Evolutionary conservation across 92 coral and sea anemone species (phyloP), one percentile per base, ranked within the genome.

Genomic region (Palythoa grandiflora): DNA sequence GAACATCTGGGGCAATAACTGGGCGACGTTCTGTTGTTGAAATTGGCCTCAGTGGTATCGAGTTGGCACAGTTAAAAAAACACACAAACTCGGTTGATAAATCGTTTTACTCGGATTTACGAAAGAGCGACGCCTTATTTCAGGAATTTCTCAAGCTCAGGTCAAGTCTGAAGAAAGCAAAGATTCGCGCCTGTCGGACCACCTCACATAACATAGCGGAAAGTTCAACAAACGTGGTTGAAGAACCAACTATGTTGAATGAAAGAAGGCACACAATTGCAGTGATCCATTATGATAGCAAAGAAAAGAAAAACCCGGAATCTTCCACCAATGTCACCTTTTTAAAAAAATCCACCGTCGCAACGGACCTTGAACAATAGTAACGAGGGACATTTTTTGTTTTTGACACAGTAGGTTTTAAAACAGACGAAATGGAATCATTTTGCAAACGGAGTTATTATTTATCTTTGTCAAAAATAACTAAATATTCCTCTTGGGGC

Each of bases 11-110:
- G 51, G 87, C 94, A 12, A 87, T 93, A 48, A 36, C 91, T 1
- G 75, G 96, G 68, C 78, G 98, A 44, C 92, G 91, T 6, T 95
- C 98, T 51, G 73, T 93, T 39, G 94, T 95, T 40, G 96, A 95
- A 51, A 87, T 95, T 1, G 96, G 98, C 1, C 84, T 95, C 38
- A 92, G 98, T 17, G 98, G 98, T 53, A 93, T 93, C 36, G 98
- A 95, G 57, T 90, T 95, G 2, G 89, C 94, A 40, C 98, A 95
- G 90, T 74, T 95, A 9, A 93, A 93, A 68, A 74, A 91, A 50
- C 91, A 89, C 40, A 68, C 57, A 38, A 76, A 89, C 57, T 65
- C 81, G 71, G 17, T 89, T 51, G 85, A 88, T 44, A 80, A 89
- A 74, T 68, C 94, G 5, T 89, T 95, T 38, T 77, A 78, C 66